Evolutionary conservation across 2,113 vertebrate species (phyloP).

Genomic region (Platysternon megacephalum): DNA sequence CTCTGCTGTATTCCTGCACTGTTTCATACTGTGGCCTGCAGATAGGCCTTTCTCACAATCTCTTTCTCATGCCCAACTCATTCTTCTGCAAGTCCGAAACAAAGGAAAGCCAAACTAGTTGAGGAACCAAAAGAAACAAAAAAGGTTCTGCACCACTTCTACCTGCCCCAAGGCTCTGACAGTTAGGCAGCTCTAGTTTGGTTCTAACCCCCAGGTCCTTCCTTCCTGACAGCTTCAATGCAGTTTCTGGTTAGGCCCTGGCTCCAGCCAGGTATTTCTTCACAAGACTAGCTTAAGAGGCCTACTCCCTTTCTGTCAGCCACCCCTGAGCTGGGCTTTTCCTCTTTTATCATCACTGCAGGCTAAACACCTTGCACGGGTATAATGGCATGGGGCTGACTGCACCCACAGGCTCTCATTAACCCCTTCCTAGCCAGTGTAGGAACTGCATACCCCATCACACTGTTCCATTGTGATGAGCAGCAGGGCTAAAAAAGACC

Average conservation of each 20-base stretch:
- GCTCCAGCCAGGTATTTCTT: background rate
- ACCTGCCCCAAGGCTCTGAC: background rate
- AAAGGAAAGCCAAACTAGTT: background rate
- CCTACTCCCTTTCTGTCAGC: background rate
- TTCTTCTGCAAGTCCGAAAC: background rate
- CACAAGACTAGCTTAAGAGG: background rate
- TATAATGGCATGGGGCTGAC: background rate
- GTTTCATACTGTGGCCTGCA: background rate
- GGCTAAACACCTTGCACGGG: background rate
- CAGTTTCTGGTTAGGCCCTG: background rate
- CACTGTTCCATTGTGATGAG: background rate
- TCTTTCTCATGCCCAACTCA: background rate
- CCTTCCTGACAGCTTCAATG: background rate
- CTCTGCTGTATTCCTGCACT: background rate
- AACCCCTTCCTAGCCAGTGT: background rate
- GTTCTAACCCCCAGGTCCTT: background rate
- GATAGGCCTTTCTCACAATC: background rate
- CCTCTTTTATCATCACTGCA: background rate
- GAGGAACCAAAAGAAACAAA: background rate
- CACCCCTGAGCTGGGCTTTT: background rate
- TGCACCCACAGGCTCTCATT: background rate
- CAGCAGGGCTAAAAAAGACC: background rate
- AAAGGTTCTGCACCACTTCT: background rate
- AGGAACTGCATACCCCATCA: background rate
- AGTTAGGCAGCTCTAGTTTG: background rate